Conservation (phyloP, 2,113 vertebrate genomes). For the Canis aureus region DNA sequence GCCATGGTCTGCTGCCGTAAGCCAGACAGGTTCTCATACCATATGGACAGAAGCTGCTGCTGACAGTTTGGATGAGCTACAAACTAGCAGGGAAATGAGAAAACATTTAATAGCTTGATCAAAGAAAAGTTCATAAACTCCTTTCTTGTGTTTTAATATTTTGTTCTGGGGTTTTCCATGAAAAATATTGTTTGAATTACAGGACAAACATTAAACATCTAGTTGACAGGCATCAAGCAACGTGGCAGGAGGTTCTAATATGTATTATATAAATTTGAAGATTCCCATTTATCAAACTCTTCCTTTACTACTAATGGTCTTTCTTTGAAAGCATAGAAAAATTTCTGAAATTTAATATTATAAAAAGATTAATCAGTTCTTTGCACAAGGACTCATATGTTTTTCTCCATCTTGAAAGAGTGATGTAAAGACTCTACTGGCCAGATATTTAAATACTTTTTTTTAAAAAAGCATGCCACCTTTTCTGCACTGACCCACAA, state of each 20-base stretch:
- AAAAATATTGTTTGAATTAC: background rate
- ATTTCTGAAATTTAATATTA: background rate
- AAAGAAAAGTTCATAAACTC: background rate
- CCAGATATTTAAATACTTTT: background rate
- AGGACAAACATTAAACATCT: conserved; percentile 30
- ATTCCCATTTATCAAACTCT: background rate
- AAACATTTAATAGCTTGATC: background rate
- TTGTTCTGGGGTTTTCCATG: background rate
- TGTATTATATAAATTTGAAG: background rate
- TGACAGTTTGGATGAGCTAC: conserved; percentile 99
- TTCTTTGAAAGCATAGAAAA: background rate
- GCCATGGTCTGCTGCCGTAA: conserved; percentile 95
- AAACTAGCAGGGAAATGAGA: conserved; percentile 89
- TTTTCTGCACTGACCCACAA: background rate
- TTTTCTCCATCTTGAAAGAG: background rate
- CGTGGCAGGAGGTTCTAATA: background rate
- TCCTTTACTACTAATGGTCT: background rate
- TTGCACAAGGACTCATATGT: background rate
- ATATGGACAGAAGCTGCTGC: conserved; percentile 97
- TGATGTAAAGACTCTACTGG: background rate
- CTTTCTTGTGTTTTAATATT: background rate
- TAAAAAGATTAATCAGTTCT: background rate
- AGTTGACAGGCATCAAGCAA: background rate
- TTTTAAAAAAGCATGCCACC: background rate
- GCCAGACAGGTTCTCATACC: conserved; percentile 96